Percentiles rank a stretch among this genome's conserved stretches.
Conservation (phyloP, 2,113 vertebrate genomes). For the Thermophis baileyi region DNA sequence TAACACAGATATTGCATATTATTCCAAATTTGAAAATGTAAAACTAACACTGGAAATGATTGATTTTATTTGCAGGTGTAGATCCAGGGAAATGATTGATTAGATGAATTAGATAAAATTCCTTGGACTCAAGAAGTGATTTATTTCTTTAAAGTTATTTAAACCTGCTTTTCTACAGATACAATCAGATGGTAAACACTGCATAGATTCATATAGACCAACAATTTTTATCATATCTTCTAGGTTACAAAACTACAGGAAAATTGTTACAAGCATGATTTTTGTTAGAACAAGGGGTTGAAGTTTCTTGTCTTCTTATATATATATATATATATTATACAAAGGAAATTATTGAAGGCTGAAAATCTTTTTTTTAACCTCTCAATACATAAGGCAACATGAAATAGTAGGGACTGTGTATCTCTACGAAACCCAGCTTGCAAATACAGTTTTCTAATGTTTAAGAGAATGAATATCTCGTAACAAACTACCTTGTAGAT, state of each 20-base stretch:
- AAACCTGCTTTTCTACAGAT: slow-evolving; percentile 5
- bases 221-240: neutral
- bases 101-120: slow-evolving; percentile 21
- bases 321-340: slow-evolving; percentile 49
- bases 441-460: slow-evolving; percentile 69
- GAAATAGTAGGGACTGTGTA: slow-evolving; percentile 74
- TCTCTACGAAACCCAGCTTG: slow-evolving; percentile 65
- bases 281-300: slow-evolving; percentile 56
- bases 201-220: neutral
- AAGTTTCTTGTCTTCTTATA: slow-evolving; percentile 55
- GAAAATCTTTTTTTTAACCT: slow-evolving; percentile 66
- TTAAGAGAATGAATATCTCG: slow-evolving; percentile 39
- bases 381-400: slow-evolving; percentile 61
- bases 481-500: slow-evolving; percentile 49
- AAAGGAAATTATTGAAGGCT: slow-evolving; percentile 52
- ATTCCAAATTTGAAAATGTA: slow-evolving; percentile 22
- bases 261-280: slow-evolving; percentile 45
- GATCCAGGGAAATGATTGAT: neutral
- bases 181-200: neutral
- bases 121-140: neutral
- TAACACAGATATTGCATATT: neutral
- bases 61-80: slow-evolving; percentile 22
- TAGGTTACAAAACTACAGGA: slow-evolving; percentile 25
- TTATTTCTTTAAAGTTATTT: neutral
- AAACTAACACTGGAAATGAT: neutral